Conservation (phyloP, 2,797 vertebrate genomes). For the Enteromius fasciolatus region DNA sequence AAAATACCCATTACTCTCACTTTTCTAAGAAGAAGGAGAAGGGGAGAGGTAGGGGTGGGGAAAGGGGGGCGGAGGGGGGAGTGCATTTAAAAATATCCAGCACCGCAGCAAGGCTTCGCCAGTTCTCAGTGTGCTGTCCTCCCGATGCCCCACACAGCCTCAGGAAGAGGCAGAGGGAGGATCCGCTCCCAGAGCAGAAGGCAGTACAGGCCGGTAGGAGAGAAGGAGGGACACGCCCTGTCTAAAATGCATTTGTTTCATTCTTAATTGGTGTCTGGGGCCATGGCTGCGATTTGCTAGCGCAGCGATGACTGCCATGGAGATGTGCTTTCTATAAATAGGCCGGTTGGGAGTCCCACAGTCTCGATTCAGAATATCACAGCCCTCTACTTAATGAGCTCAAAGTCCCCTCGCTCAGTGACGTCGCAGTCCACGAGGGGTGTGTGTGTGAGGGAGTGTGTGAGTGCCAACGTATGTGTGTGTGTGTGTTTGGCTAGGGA, state of each 20-base stretch:
- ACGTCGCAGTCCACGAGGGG: constrained; percentile 71
- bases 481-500: constrained; percentile 34
- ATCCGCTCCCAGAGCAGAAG: constrained; percentile 62
- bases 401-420: constrained; percentile 78
- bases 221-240: constrained; percentile 71
- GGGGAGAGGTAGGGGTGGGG: constrained; percentile 20
- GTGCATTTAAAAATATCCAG: constrained; percentile 77
- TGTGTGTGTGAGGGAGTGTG: constrained; percentile 11
- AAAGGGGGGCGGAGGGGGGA: constrained; percentile 53
- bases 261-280: constrained; percentile 86
- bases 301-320: constrained; percentile 79
- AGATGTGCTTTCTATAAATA: constrained; percentile 83
- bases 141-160: constrained; percentile 68
- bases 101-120: constrained; percentile 68
- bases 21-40: constrained; percentile 66
- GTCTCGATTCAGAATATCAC: constrained; percentile 86
- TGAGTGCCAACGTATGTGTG: not conserved
- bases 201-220: constrained; percentile 62
- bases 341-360: constrained; percentile 81
- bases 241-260: constrained; percentile 83
- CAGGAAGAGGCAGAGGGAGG: constrained; percentile 65
- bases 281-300: constrained; percentile 79
- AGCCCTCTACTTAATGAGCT: constrained; percentile 85
- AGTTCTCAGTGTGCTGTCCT: constrained; percentile 68
- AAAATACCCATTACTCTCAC: constrained; percentile 71